Conservation (phyloP, 2,888 invertebrate species). For the Epsilonema sp. region DNA sequence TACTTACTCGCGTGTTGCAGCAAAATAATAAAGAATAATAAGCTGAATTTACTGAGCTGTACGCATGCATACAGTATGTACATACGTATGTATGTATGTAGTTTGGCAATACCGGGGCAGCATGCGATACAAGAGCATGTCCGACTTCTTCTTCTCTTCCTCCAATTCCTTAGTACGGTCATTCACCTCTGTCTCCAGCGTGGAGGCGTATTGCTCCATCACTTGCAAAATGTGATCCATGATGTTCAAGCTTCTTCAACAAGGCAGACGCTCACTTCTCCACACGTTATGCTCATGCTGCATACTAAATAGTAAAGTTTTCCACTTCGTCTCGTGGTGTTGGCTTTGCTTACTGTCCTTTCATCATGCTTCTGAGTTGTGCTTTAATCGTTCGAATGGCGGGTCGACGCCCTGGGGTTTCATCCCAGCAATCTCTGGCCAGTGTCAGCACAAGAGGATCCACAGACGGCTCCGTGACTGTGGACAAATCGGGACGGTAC, state of each 20-base stretch:
- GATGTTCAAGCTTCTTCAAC: background rate
- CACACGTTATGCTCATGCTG: too few relatives aligned
- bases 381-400: conserved; percentile 9
- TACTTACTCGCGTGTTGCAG: too few relatives aligned
- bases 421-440: conserved; percentile 21
- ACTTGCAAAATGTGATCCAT: background rate
- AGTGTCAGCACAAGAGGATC: conserved; percentile 10
- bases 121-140: background rate
- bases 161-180: background rate
- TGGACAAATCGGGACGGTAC: background rate
- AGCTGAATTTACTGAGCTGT: too few relatives aligned
- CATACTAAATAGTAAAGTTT: too few relatives aligned
- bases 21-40: too few relatives aligned
- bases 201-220: background rate
- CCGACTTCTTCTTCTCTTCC: background rate
- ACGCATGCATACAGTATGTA: too few relatives aligned
- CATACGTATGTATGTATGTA: too few relatives aligned
- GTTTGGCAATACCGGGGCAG: background rate
- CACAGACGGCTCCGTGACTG: background rate
- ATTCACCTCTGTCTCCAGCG: background rate
- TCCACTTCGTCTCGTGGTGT: too few relatives aligned
- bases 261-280: too few relatives aligned
- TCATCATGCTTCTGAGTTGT: background rate
- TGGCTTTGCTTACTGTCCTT: background rate
- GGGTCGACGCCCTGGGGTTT: conserved; percentile 17